Evolutionary conservation across 2,797 vertebrate genomes (phyloP), one percentile per base, ranked within the genome.

Genomic region (Carcharodon carcharias): DNA sequence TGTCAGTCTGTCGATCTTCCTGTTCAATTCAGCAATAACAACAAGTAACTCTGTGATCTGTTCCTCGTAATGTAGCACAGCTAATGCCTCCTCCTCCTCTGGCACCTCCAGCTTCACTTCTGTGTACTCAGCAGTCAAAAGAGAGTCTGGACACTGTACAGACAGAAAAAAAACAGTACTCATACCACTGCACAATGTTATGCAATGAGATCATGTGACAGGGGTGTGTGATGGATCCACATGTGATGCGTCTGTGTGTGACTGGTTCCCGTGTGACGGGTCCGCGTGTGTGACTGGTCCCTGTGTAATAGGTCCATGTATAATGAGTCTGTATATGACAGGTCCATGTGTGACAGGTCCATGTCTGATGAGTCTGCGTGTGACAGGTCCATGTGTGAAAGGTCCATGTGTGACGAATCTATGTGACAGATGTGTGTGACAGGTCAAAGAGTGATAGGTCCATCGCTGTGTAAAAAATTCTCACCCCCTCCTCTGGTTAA

Each of bases 1-100:
- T 96, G 98, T 98, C 58, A 98, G 97, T 50, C 96, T 97, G 0
- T 98, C 97, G 88, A 98, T 98, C 96, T 97, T 98, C 69, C 96
- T 97, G 96, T 98, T 98, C 40, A 98, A 97, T 65, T 97, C 97
- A 2, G 97, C 97, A 0, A 97, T 97, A 40, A 97, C 97, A 54
- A 96, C 97, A 96, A 97, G 97, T 96, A 98, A 97, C 0, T 97
- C 97, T 0, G 97, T 96, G 65, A 98, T 97, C 96, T 97, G 97
- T 21, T 98, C 97, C 96, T 99, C 98, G 2, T 97, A 98, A 96
- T 97, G 97, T 61, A 97, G 97, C 96, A 97, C 96, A 2, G 67
- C 4, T 14, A 95, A 31, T 56, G 69, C 94, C 50, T 95, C 67
- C 31, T 95, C 94, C 3, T 95, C 94, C 50, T 35, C 67, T 2